Percentiles rank a stretch among this genome's conserved stretches.
These are phyloP conservation scores for Heliothis virescens DNA, from an alignment of 1,140 invertebrate genomes.

Conservation along the genomic window DNA sequence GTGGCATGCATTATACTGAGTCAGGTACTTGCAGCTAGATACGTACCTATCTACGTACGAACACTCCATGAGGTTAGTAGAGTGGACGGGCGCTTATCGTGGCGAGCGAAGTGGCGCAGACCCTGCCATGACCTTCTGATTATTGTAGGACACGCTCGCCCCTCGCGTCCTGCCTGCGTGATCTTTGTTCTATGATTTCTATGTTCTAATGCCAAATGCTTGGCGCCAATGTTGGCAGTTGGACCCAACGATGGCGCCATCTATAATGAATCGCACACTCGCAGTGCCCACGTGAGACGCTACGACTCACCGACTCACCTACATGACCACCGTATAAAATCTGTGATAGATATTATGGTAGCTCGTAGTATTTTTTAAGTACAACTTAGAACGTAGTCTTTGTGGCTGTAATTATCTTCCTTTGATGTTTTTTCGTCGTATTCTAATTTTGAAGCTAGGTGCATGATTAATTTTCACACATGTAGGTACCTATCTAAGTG, in stretches of 20 bases:
- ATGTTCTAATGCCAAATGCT: slow-evolving; percentile 28
- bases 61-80: slow-evolving; percentile 36
- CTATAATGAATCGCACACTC: slow-evolving; percentile 41
- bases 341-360: too few species aligned
- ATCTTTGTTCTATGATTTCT: slow-evolving; percentile 45
- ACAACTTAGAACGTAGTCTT: too few species aligned
- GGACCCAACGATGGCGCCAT: slow-evolving; percentile 9
- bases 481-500: too few species aligned
- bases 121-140: slow-evolving; percentile 61
- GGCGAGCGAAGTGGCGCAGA: slow-evolving; percentile 37
- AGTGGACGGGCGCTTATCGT: slow-evolving; percentile 52
- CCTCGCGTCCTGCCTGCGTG: slow-evolving; percentile 63
- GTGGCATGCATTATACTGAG: not conserved
- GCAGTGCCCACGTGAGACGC: slow-evolving; percentile 27
- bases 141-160: slow-evolving; percentile 64
- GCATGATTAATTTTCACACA: too few species aligned
- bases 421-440: too few species aligned
- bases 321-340: not conserved
- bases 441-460: too few species aligned
- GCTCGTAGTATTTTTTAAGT: too few species aligned
- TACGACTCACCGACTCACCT: not conserved
- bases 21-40: slow-evolving; percentile 30
- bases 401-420: too few species aligned
- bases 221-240: not conserved
- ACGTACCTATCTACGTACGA: too few species aligned